Evolutionary conservation across 2,113 vertebrate genomes (phyloP).

Genomic region (Sigmodon hispidus): DNA sequence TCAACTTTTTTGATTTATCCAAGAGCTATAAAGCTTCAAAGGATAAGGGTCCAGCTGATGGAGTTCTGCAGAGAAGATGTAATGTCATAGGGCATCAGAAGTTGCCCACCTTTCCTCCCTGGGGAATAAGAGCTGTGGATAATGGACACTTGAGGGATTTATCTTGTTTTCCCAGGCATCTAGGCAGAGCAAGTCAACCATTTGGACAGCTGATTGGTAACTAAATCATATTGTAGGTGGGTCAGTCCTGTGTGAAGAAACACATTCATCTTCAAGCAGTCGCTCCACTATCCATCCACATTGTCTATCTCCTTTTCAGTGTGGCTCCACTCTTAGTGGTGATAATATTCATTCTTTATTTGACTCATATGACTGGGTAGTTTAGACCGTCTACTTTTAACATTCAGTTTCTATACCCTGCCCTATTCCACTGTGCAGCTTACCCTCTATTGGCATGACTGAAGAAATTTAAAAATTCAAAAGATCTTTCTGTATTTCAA

Average conservation of each 20-base stretch:
- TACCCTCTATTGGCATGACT: neutral
- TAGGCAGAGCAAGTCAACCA: neutral
- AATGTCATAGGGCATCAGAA: neutral
- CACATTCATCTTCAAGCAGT: too few species aligned
- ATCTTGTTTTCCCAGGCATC: neutral
- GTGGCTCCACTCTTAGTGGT: neutral
- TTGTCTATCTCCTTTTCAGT: too few species aligned
- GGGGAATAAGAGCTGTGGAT: neutral
- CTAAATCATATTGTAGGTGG: neutral
- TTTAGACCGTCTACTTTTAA: neutral
- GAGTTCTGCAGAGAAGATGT: neutral
- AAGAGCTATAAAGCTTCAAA: neutral
- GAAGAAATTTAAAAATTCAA: neutral
- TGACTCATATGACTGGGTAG: rapidly evolving
- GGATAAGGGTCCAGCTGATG: neutral
- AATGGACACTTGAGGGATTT: neutral
- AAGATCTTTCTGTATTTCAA: neutral
- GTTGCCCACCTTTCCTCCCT: too few species aligned
- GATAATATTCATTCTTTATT: neutral
- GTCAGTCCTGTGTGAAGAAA: neutral
- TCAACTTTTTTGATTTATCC: neutral
- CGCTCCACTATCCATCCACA: rapidly evolving
- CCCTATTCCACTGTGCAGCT: neutral
- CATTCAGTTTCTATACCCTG: neutral
- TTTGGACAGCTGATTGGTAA: neutral